Percentiles rank a stretch among this genome's conserved stretches.
Conservation (phyloP, 1,140 invertebrate species). For the Camponotus pennsylvanicus region DNA sequence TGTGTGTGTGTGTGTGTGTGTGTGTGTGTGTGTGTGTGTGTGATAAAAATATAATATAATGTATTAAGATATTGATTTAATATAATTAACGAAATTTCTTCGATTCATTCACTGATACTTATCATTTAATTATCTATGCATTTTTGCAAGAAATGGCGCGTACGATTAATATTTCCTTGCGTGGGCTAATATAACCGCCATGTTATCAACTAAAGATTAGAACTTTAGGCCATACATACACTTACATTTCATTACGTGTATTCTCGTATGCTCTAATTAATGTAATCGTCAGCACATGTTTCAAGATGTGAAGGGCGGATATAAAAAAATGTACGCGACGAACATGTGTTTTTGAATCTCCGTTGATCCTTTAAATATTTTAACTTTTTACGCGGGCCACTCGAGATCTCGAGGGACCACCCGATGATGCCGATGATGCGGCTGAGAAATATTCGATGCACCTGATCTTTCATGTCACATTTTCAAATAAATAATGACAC, state of each 20-base stretch:
- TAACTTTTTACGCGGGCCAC: conserved; percentile 57
- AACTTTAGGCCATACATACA: conserved; percentile 44
- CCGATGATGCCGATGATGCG: neutral
- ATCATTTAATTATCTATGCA: conserved; percentile 36
- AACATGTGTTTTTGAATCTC: conserved; percentile 64
- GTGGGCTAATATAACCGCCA: neutral
- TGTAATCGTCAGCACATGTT: conserved; percentile 64
- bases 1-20: too few species aligned
- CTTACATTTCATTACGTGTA: neutral
- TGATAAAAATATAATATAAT: neutral
- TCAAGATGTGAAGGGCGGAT: conserved; percentile 18
- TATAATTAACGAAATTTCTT: neutral
- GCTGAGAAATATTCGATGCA: conserved; percentile 31
- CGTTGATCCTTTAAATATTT: conserved; percentile 68
- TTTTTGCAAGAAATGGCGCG: conserved; percentile 32
- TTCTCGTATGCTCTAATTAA: conserved; percentile 44
- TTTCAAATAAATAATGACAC: conserved; percentile 40
- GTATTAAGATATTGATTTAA: neutral
- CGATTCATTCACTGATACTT: conserved; percentile 39
- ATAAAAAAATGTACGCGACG: conserved; percentile 7
- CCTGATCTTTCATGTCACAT: conserved; percentile 36
- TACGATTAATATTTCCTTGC: conserved; percentile 25
- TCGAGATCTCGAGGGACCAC: conserved; percentile 29
- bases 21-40: too few species aligned
- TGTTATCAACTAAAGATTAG: conserved; percentile 66